Base-by-base conservation (phyloP, 2,888 invertebrate genomes). In the Hylaea fasciaria region DNA sequence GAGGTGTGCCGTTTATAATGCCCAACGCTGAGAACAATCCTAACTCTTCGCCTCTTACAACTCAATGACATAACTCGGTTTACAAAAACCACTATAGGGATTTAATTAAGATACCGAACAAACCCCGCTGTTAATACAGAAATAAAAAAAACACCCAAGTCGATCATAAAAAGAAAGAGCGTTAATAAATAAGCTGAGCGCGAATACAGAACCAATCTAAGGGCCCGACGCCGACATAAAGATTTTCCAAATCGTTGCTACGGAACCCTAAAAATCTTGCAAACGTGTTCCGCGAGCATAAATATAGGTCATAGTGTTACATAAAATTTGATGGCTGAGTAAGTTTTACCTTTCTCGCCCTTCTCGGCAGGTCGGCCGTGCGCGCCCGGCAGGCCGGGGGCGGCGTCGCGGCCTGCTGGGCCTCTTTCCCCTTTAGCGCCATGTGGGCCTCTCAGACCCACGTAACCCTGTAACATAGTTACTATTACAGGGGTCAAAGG, bases 391-490 rank as follows among this genome's bases (percentile, higher is more conserved):
- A 93, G 74, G 62, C 94, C 94, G 32, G 96, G 95, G 43, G 94
- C 86, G 3, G 96, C 96, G 57, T 95, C 95, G 64, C 94, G 93
- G 40, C 96, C 96, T n/a, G 94, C 83, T 57, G 87, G 91, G 0
- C 95, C 94, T 29, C 94, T 92, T 73, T 95, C 95, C 43, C 95
- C 96, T 83, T 95, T 96, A 22, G 90, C 89, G 40, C 95, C 95
- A 72, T 93, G 91, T 51, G 94, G 89, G 3, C 95, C 95, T 67
- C 94, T 92, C 39, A 87, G 84, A 35, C 93, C 93, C 68, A 84
- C 77, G 79, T 86, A 88, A 68, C 93, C 93, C 93, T 92, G 79
- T 80, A 87, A 88, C 81, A 83, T 74, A 84, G 83, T 87, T 62
- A 62, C 56, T 52, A 47, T 57, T 83, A 83, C 78, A 80, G 71